Evolutionary conservation across 1,140 invertebrate species (phyloP), one percentile per base, ranked within the genome.

Genomic region (Calycopis cecrops): DNA sequence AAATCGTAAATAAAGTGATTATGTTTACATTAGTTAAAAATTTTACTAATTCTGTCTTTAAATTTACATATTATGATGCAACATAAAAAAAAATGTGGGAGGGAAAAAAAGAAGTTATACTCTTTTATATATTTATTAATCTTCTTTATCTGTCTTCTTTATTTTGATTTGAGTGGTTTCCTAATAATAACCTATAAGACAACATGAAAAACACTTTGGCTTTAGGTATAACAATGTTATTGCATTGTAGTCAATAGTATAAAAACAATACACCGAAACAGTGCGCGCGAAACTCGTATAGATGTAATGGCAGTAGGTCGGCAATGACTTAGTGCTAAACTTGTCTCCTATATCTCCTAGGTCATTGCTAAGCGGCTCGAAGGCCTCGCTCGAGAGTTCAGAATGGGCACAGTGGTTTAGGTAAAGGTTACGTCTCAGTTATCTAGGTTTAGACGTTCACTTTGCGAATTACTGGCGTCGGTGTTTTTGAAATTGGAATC

Each of bases 301-400:
- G 18, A 9, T 21, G 18, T 48, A 38, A 52, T 38, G 16, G 44
- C 17, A 55, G 44, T 55, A 33, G 44, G 44, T 35, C 53, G 53
- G 42, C 28, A 34, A 48, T 49, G 33, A 35, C 40, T 40, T 28
- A 28, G 21, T 28, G 47, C 11, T 33, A 55, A 55, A 55, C 53
- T 55, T 47, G 40, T 48, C 53, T 35, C 35, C 33, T 28, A 50
- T 28, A 50, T 50, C 48, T 35, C 53, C 44, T 60, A 55, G 58
- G 58, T 55, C 58, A 60, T 55, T 60, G 52, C 58, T 60, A 60
- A 53, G 48, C 48, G 21, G 48, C 49, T 51, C 52, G 48, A 60
- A 60, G 58, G 52, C 52, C 53, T 60, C 48, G 21, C 21, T 28
- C 21, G 21, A 28, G 52, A 44, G 14, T 35, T 34, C 49, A 52